Evolutionary conservation across 2,113 vertebrate genomes (phyloP).

Genomic region (Piaya cayana): DNA sequence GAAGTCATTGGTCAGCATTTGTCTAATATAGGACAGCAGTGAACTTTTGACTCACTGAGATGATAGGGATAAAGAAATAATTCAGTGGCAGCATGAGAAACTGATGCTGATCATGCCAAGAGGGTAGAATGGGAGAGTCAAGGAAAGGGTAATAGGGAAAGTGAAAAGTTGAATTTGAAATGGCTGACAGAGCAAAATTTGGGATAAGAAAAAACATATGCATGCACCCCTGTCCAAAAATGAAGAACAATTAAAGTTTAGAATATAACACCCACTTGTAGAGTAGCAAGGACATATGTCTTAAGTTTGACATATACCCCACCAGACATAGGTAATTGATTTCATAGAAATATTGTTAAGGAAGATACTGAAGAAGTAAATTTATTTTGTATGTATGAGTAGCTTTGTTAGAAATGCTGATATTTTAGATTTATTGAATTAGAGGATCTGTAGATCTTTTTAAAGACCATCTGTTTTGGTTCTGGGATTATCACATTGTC

Average conservation of each 20-base stretch:
- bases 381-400: conserved; percentile 63
- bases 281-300: conserved; percentile 15
- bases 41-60: background rate
- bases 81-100: background rate
- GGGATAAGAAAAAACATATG: background rate
- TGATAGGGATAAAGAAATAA: background rate
- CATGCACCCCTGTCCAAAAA: background rate
- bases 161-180: background rate
- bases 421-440: conserved; percentile 63
- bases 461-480: conserved; percentile 73
- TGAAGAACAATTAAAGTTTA: conserved; percentile 39
- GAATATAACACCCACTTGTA: conserved; percentile 1
- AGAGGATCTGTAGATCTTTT: conserved; percentile 65
- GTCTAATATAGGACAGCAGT: background rate
- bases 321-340: conserved; percentile 27
- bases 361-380: conserved; percentile 18
- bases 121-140: background rate
- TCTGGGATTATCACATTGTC: conserved; percentile 63
- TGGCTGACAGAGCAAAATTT: background rate
- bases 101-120: background rate
- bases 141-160: background rate
- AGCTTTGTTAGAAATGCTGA: conserved; percentile 61
- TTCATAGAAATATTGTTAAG: conserved; percentile 10
- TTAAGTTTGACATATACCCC: conserved; percentile 22
- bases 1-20: background rate